A percentile compares a stretch with the other conserved stretches of the same genome.
These are phyloP conservation scores for Drosophila acutilabella DNA, from an alignment of 2,888 invertebrate species.

Conservation along the genomic window DNA sequence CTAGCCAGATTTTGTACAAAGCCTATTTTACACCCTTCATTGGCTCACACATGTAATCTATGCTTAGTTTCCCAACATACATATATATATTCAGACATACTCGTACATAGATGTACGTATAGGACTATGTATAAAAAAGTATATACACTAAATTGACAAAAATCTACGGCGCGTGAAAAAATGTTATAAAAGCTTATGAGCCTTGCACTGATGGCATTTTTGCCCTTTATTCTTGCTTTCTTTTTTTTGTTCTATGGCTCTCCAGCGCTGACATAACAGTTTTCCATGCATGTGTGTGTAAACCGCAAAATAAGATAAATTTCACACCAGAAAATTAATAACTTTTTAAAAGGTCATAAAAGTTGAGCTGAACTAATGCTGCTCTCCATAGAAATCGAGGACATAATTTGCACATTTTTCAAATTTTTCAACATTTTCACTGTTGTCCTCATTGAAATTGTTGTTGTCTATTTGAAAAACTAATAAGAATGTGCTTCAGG, in stretches of 20 bases:
- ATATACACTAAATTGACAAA: slow-evolving; percentile 49
- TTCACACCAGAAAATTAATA: slow-evolving; percentile 58
- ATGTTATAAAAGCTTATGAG: slow-evolving; percentile 58
- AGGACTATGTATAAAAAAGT: slow-evolving; percentile 12
- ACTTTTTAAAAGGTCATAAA: slow-evolving; percentile 47
- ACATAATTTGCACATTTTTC: slow-evolving; percentile 50
- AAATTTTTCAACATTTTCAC: slow-evolving; percentile 21
- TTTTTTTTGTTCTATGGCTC: slow-evolving; percentile 5
- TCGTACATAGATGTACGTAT: background rate
- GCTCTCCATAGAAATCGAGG: slow-evolving; percentile 29
- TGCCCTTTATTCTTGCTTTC: slow-evolving; percentile 17
- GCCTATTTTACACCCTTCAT: background rate
- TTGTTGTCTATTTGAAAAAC: slow-evolving; percentile 34
- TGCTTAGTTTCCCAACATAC: slow-evolving; percentile 13
- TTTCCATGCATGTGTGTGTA: slow-evolving; percentile 20
- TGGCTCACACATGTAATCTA: slow-evolving; percentile 39
- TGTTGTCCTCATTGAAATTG: slow-evolving; percentile 1
- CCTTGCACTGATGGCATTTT: slow-evolving; percentile 38
- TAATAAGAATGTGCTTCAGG: slow-evolving; percentile 48
- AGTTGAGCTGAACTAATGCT: slow-evolving; percentile 27
- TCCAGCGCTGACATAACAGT: slow-evolving; percentile 30
- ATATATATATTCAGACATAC: background rate
- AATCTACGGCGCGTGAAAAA: slow-evolving; percentile 62
- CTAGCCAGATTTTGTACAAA: background rate
- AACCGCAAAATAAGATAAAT: slow-evolving; percentile 62